Conservation (phyloP, 2,888 invertebrate genomes). For the Epirrita christyi region DNA sequence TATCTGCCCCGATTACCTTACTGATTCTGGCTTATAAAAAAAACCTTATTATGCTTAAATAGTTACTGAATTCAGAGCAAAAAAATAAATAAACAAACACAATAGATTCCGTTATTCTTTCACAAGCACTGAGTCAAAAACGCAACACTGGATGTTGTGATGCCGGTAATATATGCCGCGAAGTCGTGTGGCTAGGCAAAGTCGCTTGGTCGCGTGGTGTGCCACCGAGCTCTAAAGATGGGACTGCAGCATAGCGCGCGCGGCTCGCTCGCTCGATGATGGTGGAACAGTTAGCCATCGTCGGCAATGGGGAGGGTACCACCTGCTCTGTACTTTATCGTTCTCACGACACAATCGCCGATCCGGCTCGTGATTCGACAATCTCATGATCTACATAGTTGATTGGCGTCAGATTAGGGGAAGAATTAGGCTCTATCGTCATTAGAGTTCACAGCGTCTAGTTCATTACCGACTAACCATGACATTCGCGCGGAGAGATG, state of each 20-base stretch:
- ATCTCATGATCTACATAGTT: slow-evolving; percentile 80
- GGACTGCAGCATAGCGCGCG: slow-evolving; percentile 72
- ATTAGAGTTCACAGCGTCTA: slow-evolving; percentile 56
- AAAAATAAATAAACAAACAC: slow-evolving; percentile 43
- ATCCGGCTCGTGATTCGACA: slow-evolving; percentile 67
- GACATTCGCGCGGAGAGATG: slow-evolving; percentile 77
- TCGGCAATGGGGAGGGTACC: slow-evolving; percentile 70
- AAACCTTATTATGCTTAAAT: slow-evolving; percentile 46
- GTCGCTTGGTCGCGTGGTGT: slow-evolving; percentile 62
- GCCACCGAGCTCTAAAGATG: slow-evolving; percentile 63
- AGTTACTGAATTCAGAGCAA: slow-evolving; percentile 31
- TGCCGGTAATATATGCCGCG: slow-evolving; percentile 48
- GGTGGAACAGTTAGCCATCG: slow-evolving; percentile 77
- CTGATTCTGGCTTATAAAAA: slow-evolving; percentile 64
- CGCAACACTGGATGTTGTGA: slow-evolving; percentile 31
- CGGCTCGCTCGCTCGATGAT: slow-evolving; percentile 64
- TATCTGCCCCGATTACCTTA: slow-evolving; percentile 84
- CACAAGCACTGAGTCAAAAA: slow-evolving; percentile 45
- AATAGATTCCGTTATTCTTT: slow-evolving; percentile 36
- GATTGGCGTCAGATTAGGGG: slow-evolving; percentile 78
- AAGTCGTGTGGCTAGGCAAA: slow-evolving; percentile 39
- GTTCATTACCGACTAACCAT: slow-evolving; percentile 58
- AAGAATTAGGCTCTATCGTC: slow-evolving; percentile 64
- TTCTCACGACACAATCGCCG: slow-evolving; percentile 79
- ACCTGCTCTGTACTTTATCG: slow-evolving; percentile 76